These are phyloP conservation scores for Neocrepidodera transversa DNA, from an alignment of 2,888 invertebrate genomes.

Conservation along the genomic window DNA sequence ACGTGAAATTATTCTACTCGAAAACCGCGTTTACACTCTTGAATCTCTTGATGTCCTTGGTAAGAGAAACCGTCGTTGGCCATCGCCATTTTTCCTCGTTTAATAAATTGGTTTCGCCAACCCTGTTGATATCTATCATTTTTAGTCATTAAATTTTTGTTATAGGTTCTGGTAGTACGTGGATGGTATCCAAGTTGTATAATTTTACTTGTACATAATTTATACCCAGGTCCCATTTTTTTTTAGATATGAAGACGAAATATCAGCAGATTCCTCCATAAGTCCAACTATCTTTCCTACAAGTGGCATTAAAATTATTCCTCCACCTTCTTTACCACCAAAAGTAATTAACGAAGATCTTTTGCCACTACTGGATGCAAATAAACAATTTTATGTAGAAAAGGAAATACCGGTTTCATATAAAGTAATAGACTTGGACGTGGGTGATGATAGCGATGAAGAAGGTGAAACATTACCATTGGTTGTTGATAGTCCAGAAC, in stretches of 20 bases:
- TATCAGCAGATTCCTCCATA: constrained; percentile 10
- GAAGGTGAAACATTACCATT: constrained; percentile 6
- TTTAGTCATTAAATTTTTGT: too few species aligned
- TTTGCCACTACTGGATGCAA: constrained; percentile 36
- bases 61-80: too few species aligned
- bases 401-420: constrained; percentile 21
- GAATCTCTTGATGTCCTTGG: too few species aligned
- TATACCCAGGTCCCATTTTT: too few species aligned
- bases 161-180: too few species aligned
- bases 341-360: constrained; percentile 42
- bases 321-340: constrained; percentile 41
- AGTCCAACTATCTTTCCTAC: constrained; percentile 29
- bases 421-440: constrained; percentile 20
- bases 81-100: too few species aligned
- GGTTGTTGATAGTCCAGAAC: constrained; percentile 45
- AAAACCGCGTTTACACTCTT: too few species aligned
- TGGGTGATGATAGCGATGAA: background rate
- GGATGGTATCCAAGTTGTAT: too few species aligned
- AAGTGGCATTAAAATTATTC: constrained; percentile 44
- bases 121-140: too few species aligned
- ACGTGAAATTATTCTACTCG: too few species aligned
- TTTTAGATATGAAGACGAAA: constrained; percentile 43
- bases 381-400: constrained; percentile 34
- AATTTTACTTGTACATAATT: too few species aligned
- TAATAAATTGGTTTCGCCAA: too few species aligned